A percentile compares a stretch with the other conserved stretches of the same genome.
phyloP scores from a whole-genome alignment of 2,888 invertebrate species.

The Tetrapedia diversipes region DNA sequence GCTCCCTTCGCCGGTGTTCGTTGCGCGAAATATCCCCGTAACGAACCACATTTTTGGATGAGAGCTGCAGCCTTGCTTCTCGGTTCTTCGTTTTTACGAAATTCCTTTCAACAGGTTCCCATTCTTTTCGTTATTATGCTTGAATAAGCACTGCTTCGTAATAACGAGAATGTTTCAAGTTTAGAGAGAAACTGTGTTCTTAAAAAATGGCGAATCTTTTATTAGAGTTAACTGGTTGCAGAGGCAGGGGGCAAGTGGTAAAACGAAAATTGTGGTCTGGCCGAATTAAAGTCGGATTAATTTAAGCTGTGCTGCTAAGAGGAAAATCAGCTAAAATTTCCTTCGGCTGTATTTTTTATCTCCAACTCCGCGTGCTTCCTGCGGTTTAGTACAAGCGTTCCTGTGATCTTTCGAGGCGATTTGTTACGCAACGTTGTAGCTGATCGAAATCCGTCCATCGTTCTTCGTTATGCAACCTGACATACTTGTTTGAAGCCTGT shows the following conservation, averaged over 20 bases:
- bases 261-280: too few relatives aligned
- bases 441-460: slow-evolving; percentile 27
- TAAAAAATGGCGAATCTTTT: too few relatives aligned
- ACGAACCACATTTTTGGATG: slow-evolving; percentile 37
- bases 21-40: slow-evolving; percentile 28
- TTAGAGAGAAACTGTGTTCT: too few relatives aligned
- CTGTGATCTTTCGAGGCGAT: neutral
- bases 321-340: too few relatives aligned
- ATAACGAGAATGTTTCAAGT: too few relatives aligned
- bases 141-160: too few relatives aligned
- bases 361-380: neutral
- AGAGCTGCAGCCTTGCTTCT: neutral
- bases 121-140: too few relatives aligned
- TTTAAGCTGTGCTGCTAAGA: too few relatives aligned
- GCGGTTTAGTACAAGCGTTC: neutral
- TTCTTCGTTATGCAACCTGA: slow-evolving; percentile 27
- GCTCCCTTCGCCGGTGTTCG: neutral
- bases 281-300: too few relatives aligned
- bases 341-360: neutral
- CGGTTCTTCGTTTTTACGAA: neutral
- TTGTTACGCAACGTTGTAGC: slow-evolving; percentile 12
- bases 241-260: too few relatives aligned
- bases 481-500: slow-evolving; percentile 4
- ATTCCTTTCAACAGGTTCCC: too few relatives aligned
- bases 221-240: too few relatives aligned